Base-by-base conservation (phyloP, 2,113 vertebrate species). In the Vulpes vulpes region DNA sequence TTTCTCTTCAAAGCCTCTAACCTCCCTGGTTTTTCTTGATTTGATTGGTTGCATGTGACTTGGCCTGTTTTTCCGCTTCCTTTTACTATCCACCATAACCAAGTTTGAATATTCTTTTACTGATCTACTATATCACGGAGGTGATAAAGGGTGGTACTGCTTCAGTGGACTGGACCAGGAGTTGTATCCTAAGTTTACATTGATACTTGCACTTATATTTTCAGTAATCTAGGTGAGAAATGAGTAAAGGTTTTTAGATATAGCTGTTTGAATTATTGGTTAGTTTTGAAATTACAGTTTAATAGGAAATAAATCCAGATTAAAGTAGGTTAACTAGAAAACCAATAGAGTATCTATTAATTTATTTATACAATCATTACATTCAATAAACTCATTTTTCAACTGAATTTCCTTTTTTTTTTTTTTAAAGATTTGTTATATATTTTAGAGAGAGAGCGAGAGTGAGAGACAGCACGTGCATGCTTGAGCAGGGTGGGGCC, bases 381-480 rank as follows among this genome's bases (percentile, higher is more conserved):
- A 73, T 65, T 93, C 11, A 93, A 35, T 53, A 79, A 80, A 62
- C 11, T 96, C 15, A 79, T 35, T 95, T 78, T 93, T 55, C 59
- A 95, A 64, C 22, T 88, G 16, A 80, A 85, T 69, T n/a, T n/a
- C 8, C 35, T 69, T 69, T 19, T n/a, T 59, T 19, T 20, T 62
- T 62, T 62, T 62, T 62, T 62, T 62, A 23, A 62, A 23, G 57
- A 59, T 59, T 59, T 59, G n/a, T n/a, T n/a, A n/a, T 67, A n/a
- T 69, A 69, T 69, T n/a, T 9, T 32, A 69, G 32, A 69, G 67
- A 69, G 67, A 69, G 16, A 69, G n/a, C 1, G 32, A 69, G 16
- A 19, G 67, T 43, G 43, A 43, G 6, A 43, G 43, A 43, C 5
- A 43, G 43, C 43, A 43, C 43, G 43, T 43, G 43, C 43, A 43